Percentiles rank a stretch among this genome's conserved stretches.
Conservation (phyloP, 1,140 invertebrate species). For the Chymomyza costata region DNA sequence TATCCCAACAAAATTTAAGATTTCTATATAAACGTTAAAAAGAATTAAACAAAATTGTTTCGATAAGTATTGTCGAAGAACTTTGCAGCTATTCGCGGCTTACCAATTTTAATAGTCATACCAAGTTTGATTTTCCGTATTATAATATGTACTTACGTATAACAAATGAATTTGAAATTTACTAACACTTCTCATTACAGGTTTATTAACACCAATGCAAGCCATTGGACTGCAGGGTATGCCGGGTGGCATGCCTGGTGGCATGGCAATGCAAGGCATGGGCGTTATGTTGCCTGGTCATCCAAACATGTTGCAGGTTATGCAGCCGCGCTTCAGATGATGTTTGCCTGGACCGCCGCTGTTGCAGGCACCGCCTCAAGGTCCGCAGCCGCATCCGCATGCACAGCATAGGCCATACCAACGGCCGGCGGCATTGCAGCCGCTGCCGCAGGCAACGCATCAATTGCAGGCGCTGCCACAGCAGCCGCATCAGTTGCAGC, state of each 20-base stretch:
- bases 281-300: conserved; percentile 82
- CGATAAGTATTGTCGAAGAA: no score
- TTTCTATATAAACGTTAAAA: no score
- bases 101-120: no score
- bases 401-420: conserved; percentile 53
- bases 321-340: conserved; percentile 88
- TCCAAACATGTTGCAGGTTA: conserved; percentile 81
- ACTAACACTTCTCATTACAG: conserved; percentile 14
- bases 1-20: no score
- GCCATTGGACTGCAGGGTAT: conserved; percentile 78
- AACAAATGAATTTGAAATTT: neutral
- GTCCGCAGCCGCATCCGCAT: conserved; percentile 41
- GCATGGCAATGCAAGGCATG: conserved; percentile 79
- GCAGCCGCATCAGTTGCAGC: conserved; percentile 39
- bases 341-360: conserved; percentile 75
- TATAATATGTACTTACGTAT: neutral
- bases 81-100: no score
- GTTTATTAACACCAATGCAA: conserved; percentile 56
- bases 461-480: conserved; percentile 49
- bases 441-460: conserved; percentile 22
- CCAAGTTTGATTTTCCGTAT: conserved; percentile 1
- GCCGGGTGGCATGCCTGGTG: conserved; percentile 64
- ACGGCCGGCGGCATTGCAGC: conserved; percentile 61
- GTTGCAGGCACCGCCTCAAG: conserved; percentile 51
- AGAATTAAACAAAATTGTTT: no score